A percentile compares a stretch with the other conserved stretches of the same genome.
Evolutionary conservation across 2,113 vertebrate genomes (phyloP).

Genomic region (Meleagris gallopavo): DNA sequence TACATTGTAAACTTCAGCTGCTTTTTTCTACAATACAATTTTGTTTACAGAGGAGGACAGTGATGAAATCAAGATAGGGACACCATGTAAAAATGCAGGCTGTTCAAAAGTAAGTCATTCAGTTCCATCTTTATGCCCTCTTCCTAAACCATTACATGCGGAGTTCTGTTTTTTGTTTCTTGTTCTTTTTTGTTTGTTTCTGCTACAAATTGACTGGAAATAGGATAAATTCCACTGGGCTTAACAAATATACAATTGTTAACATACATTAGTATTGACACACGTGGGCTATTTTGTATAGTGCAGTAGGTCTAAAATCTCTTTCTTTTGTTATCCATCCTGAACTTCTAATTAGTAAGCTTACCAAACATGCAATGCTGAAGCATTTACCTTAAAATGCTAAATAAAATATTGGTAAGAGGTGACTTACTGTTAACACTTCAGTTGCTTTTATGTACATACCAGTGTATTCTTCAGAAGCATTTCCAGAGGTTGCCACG

Average conservation of each 20-base stretch:
- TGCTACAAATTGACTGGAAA: neutral
- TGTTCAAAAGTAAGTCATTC: slow-evolving; percentile 87
- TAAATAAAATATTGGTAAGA: neutral
- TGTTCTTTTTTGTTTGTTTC: neutral
- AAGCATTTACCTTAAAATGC: neutral
- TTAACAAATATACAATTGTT: neutral
- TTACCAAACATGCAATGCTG: neutral
- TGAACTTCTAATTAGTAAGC: neutral
- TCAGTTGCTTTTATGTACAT: neutral
- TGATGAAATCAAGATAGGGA: slow-evolving; percentile 93
- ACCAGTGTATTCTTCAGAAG: neutral
- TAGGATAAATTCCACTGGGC: neutral
- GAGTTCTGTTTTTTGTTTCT: neutral
- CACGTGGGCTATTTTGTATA: neutral
- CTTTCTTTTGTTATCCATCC: neutral
- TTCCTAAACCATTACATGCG: neutral
- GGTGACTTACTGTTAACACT: neutral
- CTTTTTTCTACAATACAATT: neutral
- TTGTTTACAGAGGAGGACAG: slow-evolving; percentile 86
- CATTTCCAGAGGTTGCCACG: neutral
- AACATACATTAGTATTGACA: rapidly evolving
- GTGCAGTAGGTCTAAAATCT: neutral
- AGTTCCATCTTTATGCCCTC: neutral
- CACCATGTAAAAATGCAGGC: slow-evolving; percentile 92
- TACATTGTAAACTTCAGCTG: neutral